Base-by-base conservation (phyloP, 53 echinoderm and acorn worm species). In the Holothuria scabra region DNA sequence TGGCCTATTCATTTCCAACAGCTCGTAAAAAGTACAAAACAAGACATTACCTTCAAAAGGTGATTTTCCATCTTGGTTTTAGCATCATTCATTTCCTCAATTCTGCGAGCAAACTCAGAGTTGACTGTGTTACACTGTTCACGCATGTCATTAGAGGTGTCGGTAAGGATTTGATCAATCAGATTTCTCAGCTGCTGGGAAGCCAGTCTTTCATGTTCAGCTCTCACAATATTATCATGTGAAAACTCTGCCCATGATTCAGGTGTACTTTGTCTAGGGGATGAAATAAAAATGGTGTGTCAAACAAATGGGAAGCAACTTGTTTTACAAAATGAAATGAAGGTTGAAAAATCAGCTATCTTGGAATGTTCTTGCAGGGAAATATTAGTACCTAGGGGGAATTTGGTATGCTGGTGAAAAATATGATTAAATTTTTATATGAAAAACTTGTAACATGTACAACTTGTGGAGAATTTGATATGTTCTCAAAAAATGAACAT, bases 51-150 rank as follows among this genome's bases (percentile, higher is more conserved):
- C 97, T 94, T 94, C 60, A 90, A 74, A 12, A 94, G 84, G 34
- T 97, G 97, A 85, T 97, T 97, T 76, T 97, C 93, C 90, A 90
- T 90, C 83, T 94, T 92, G 12, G 97, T 94, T 87, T 92, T 94
- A 48, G 97, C 90, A 85, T 97, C 94, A 62, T 97, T 94, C 92
- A 97, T 93, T 84, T 97, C 97, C 72, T 97, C 92, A 66, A 97
- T 92, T 66, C 97, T 89, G 24, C 94, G 92, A 33, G 94, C 91
- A 85, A 97, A 97, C 92, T 94, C 97, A 1, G 94, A 90, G 78
- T 97, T 93, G 81, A 97, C 97, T 1, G 97, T 97, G 92, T 97
- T 97, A 68, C 97, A 94, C 44, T 94, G 94, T 60, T 97, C 97
- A 23, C 97, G 83, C 97, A 97, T 97, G 68, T 97, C 97, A 58